A percentile compares a stretch with the other conserved stretches of the same genome.
These are phyloP conservation scores for Cygnus buccinator DNA, from an alignment of 2,113 vertebrate species.

Conservation along the genomic window DNA sequence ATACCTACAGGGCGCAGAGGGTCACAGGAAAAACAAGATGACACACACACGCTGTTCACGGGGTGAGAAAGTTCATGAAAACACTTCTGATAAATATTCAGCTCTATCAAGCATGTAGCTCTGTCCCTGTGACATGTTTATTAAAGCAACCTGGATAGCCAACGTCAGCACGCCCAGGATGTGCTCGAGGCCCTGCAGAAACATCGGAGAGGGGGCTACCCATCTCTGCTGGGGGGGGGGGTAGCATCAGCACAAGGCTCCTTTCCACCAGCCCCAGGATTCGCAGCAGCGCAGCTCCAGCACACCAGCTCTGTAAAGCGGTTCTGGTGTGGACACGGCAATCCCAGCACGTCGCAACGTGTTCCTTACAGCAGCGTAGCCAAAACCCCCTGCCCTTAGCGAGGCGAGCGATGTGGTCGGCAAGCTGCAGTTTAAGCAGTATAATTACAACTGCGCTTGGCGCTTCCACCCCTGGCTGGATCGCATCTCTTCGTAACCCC, in stretches of 20 bases:
- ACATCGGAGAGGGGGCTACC: not conserved
- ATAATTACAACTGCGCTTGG: not conserved
- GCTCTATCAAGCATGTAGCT: not conserved
- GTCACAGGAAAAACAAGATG: not conserved
- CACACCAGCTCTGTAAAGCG: not conserved
- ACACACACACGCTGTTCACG: not conserved
- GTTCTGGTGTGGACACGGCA: not conserved
- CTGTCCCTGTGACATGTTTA: not conserved
- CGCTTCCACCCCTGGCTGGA: not conserved
- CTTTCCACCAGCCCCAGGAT: not conserved
- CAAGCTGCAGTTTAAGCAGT: not conserved
- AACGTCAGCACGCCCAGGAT: fast-evolving
- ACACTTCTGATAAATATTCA: not conserved
- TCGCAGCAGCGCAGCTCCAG: not conserved
- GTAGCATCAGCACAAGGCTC: not conserved
- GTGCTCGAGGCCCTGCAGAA: not conserved
- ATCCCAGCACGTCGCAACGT: fast-evolving
- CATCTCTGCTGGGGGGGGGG: not conserved
- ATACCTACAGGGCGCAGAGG: not conserved
- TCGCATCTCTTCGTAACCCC: not conserved
- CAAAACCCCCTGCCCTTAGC: not conserved
- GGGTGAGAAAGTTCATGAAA: not conserved
- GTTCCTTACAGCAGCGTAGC: not conserved
- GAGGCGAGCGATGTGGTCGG: not conserved
- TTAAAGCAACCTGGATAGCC: not conserved